These are phyloP conservation scores for Heteractis magnifica DNA, from an alignment of 92 coral and sea anemone species.

Conservation along the genomic window DNA sequence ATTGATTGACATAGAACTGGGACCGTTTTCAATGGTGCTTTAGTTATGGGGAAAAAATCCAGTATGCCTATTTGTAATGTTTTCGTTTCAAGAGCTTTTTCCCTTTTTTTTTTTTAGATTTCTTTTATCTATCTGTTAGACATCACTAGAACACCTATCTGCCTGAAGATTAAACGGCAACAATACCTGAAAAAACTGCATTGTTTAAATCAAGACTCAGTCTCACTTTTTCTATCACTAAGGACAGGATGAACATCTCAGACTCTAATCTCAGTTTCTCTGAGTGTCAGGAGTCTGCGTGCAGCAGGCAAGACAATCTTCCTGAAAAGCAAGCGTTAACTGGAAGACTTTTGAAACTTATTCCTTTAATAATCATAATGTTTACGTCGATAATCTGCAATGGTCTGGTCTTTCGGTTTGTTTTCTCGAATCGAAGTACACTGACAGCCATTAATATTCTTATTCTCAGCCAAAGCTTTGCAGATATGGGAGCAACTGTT, in stretches of 20 bases:
- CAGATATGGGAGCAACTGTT: slow-evolving; percentile 67
- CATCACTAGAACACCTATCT: too few species aligned
- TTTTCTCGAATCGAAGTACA: slow-evolving; percentile 56
- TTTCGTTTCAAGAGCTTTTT: too few species aligned
- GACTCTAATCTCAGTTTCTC: not conserved
- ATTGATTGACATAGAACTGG: too few species aligned
- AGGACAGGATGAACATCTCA: not conserved
- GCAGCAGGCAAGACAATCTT: not conserved
- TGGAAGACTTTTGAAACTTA: not conserved
- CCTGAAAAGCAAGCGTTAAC: not conserved
- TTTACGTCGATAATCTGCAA: slow-evolving; percentile 57
- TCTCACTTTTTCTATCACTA: too few species aligned
- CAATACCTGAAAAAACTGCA: too few species aligned
- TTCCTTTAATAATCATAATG: slow-evolving; percentile 55
- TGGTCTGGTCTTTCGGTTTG: slow-evolving; percentile 39
- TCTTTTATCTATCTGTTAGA: too few species aligned
- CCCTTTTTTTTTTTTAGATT: too few species aligned
- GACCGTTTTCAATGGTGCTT: too few species aligned
- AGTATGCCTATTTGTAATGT: too few species aligned
- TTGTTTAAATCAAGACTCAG: too few species aligned
- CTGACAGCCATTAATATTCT: slow-evolving; percentile 61
- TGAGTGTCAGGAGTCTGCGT: not conserved
- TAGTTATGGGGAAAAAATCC: too few species aligned
- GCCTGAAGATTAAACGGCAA: too few species aligned
- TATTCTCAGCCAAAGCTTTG: slow-evolving; percentile 66